Percentiles rank a stretch among this genome's conserved stretches.
Conservation (phyloP, 2,888 invertebrate genomes). For the Axea sp. region DNA sequence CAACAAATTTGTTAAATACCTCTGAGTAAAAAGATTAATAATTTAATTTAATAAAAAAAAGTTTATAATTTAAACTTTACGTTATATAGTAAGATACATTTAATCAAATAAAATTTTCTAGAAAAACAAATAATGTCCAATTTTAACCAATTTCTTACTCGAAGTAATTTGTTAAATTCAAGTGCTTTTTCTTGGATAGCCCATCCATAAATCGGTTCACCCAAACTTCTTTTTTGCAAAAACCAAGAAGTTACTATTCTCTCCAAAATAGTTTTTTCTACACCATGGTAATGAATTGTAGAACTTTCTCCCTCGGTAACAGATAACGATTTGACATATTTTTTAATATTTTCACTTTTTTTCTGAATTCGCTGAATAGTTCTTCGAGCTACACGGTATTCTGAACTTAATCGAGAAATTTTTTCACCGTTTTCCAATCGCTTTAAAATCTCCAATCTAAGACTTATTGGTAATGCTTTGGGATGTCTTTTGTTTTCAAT, state of each 20-base stretch:
- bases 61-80: too few species aligned
- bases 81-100: too few species aligned
- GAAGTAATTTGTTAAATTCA: slow-evolving; percentile 42
- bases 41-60: too few species aligned
- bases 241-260: slow-evolving; percentile 40
- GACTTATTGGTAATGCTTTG: slow-evolving; percentile 13
- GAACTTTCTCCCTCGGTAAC: background rate
- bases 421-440: slow-evolving; percentile 38
- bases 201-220: slow-evolving; percentile 48
- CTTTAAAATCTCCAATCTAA: slow-evolving; percentile 35
- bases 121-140: too few species aligned
- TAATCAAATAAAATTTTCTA: too few species aligned
- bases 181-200: slow-evolving; percentile 49
- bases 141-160: too few species aligned
- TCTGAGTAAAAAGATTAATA: too few species aligned
- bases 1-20: too few species aligned
- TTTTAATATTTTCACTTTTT: slow-evolving; percentile 30
- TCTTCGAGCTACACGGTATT: slow-evolving; percentile 31
- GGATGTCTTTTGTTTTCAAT: slow-evolving; percentile 9
- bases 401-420: slow-evolving; percentile 25
- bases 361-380: slow-evolving; percentile 38
- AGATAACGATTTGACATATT: slow-evolving; percentile 7
- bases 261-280: slow-evolving; percentile 39
- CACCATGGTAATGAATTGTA: slow-evolving; percentile 3
- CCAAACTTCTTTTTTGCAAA: slow-evolving; percentile 39